Base-by-base conservation (phyloP, 2,888 invertebrate species). In the Noctua janthina region DNA sequence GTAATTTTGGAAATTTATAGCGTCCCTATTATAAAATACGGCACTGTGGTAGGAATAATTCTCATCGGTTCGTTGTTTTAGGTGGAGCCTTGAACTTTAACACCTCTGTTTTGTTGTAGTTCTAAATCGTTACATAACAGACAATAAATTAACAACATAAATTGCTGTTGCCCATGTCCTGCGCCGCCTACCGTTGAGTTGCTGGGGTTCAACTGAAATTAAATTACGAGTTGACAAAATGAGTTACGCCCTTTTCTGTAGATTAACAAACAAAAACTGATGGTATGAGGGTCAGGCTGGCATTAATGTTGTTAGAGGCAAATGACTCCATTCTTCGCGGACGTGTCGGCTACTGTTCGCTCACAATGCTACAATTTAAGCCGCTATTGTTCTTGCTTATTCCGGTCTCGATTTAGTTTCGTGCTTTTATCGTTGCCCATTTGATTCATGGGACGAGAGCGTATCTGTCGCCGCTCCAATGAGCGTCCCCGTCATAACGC, bases 231-330 rank as follows among this genome's bases (percentile, higher is more conserved):
- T 95, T 95, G 96, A 96, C 96, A 96, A 96, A 96, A 96, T 96
- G 96, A 97, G 96, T 96, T 95, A 97, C 96, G 96, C 96, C 96
- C 96, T 96, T 96, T 96, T 96, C 96, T 96, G 95, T 95, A 96
- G 96, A 97, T 96, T 97, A 96, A 96, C 96, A 97, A 97, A 97
- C 97, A 97, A 96, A 97, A 97, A 96, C 95, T 96, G 96, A 95
- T 95, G 96, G 94, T 94, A 93, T 94, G 95, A 95, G 96, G 96
- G 96, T 96, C 96, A 96, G 94, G 92, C 91, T 90, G 92, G 90
- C 92, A 93, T 95, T 96, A 96, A 96, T 94, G 94, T 94, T 95
- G 96, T 97, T 96, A 96, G 91, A 95, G 93, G 95, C 95, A 96
- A 96, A 96, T 96, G 95, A 96, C 93, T 96, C 96, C 93, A 97